phyloP scores from a whole-genome alignment of 1,140 invertebrate species.

The Cotesia vestalis region DNA sequence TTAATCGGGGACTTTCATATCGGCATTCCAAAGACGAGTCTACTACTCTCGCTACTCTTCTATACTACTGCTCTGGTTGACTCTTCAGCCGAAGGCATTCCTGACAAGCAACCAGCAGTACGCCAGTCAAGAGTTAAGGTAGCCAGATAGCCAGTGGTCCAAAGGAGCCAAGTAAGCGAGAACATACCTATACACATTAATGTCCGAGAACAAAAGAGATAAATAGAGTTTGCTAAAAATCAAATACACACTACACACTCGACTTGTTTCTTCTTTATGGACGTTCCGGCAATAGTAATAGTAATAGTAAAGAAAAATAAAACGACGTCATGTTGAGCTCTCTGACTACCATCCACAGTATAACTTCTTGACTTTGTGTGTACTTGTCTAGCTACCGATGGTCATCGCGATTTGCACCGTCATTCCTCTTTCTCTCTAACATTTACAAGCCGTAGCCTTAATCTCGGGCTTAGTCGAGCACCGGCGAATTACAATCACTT shows the following conservation, averaged over 20 bases:
- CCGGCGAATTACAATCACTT: slow-evolving; percentile 21
- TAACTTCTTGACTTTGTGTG: slow-evolving; percentile 18
- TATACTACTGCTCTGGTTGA: background rate
- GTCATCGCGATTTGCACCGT: background rate
- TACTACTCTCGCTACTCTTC: background rate
- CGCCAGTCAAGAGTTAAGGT: too few species aligned
- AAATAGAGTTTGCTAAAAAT: slow-evolving; percentile 7
- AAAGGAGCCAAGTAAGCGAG: too few species aligned
- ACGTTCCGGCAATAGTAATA: background rate
- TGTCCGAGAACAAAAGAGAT: slow-evolving; percentile 17
- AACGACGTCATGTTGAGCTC: slow-evolving; percentile 43
- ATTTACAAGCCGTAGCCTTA: background rate
- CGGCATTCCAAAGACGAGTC: slow-evolving; percentile 19
- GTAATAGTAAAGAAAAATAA: slow-evolving; percentile 42
- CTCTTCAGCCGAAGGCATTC: too few species aligned
- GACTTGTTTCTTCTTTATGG: slow-evolving; percentile 47
- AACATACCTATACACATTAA: background rate
- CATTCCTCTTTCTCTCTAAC: background rate
- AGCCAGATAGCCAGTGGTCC: too few species aligned
- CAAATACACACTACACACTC: slow-evolving; percentile 30
- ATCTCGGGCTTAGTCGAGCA: background rate
- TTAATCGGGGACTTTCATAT: slow-evolving; percentile 27
- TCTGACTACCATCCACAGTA: slow-evolving; percentile 19
- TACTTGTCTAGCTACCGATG: slow-evolving; percentile 1
- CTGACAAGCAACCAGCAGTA: too few species aligned